Evolutionary conservation across 2,888 invertebrate genomes (phyloP), one percentile per base, ranked within the genome.

Genomic region (Hedya salicella): DNA sequence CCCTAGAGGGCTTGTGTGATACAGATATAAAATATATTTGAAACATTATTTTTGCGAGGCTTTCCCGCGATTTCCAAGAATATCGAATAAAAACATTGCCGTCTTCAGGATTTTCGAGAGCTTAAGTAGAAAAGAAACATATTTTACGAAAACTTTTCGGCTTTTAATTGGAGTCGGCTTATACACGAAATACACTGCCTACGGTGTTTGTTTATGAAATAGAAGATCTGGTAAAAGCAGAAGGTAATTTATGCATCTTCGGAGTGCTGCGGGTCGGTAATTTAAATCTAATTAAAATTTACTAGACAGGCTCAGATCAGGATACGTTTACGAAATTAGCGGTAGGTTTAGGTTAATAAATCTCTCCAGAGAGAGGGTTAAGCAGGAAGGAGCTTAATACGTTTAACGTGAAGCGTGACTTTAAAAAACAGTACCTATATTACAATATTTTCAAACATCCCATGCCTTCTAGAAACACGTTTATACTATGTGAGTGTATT

Each of bases 241-340:
- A 57, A 50, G 42, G 32, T 65, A 59, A 59, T 52, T 59, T 40
- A 59, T 52, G 39, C 52, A 36, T 42, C 50, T 40, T 48, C 14
- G 44, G 50, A 50, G 50, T 21, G 25, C 13, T 32, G 57, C 42
- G 46, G 59, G 52, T 46, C 52, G 49, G 44, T 59, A 60, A 65
- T 65, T 60, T 39, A 60, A 60, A 60, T 65, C 59, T 59, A 60
- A 65, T 65, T 60, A 25, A 60, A 60, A 60, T 65, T 65, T 65
- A 60, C 59, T 65, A 59, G 59, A 46, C 46, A 44, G 65, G 60
- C 65, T 59, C 59, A 53, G 46, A 60, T 60, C 64, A 59, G 65
- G 59, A 65, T 65, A 52, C 53, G 65, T 53, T 60, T 65, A 65
- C 65, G 52, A 53, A 65, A 65, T 65, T 53, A 60, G 59, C 59